A percentile compares a stretch with the other conserved stretches of the same genome.
Evolutionary conservation across 2,888 invertebrate genomes (phyloP).

Genomic region (Caenorhabditis drosophilae): DNA sequence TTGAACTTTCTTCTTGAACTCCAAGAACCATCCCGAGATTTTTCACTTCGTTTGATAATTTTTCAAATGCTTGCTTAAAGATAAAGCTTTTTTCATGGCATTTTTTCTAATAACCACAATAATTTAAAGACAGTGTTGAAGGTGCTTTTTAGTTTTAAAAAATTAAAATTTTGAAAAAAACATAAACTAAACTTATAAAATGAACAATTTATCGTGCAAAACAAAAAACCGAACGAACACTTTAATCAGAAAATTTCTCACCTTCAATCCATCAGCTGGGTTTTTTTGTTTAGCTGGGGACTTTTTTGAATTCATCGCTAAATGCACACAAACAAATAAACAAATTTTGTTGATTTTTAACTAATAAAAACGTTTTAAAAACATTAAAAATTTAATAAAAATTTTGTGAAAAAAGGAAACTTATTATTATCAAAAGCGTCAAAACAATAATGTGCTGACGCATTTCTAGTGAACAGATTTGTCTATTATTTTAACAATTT

Average conservation of each 20-base stretch:
- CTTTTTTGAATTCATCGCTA: background rate
- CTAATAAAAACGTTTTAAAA: too few relatives aligned
- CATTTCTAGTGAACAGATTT: too few relatives aligned
- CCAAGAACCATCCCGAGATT: conserved; percentile 34
- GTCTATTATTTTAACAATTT: too few relatives aligned
- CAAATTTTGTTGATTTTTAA: too few relatives aligned
- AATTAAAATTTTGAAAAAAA: background rate
- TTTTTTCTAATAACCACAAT: conserved; percentile 1
- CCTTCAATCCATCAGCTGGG: conserved; percentile 23
- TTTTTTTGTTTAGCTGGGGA: conserved; percentile 10
- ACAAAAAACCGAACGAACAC: background rate
- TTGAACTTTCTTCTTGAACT: conserved; percentile 5
- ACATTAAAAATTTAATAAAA: too few relatives aligned
- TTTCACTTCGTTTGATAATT: conserved; percentile 31
- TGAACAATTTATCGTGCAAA: conserved; percentile 1
- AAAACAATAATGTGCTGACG: too few relatives aligned
- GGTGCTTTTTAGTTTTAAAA: background rate
- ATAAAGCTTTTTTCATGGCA: too few relatives aligned
- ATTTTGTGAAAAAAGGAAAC: too few relatives aligned
- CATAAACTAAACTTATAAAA: conserved; percentile 1
- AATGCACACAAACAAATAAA: too few relatives aligned
- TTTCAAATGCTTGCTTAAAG: conserved; percentile 39
- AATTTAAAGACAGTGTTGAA: background rate
- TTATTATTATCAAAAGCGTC: too few relatives aligned
- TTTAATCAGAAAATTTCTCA: conserved; percentile 5